A percentile compares a stretch with the other conserved stretches of the same genome.
These are phyloP conservation scores for Pentalonia nigronervosa DNA, from an alignment of 1,140 invertebrate genomes.

Conservation along the genomic window DNA sequence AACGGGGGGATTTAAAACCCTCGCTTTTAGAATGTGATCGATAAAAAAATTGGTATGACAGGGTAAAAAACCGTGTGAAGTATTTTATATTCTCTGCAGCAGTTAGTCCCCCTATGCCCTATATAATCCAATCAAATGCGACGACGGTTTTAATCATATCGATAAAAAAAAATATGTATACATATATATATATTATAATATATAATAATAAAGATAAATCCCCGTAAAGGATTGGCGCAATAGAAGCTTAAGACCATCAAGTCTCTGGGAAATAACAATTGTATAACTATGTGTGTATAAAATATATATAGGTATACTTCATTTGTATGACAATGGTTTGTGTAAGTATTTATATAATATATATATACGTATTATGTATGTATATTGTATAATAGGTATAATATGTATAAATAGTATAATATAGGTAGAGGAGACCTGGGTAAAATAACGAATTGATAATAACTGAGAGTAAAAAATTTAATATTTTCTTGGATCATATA, in stretches of 20 bases:
- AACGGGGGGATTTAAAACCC: background rate
- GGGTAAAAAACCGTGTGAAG: slow-evolving; percentile 40
- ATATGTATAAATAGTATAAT: background rate
- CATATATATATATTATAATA: background rate
- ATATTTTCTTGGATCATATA: too few relatives aligned
- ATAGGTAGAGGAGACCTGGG: too few relatives aligned
- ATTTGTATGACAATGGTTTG: background rate
- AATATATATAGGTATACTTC: background rate
- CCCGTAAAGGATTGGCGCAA: slow-evolving; percentile 20
- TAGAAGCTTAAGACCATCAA: slow-evolving; percentile 18
- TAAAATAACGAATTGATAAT: too few relatives aligned
- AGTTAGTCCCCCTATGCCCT: background rate
- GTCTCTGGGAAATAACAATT: slow-evolving; percentile 31
- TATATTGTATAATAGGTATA: too few relatives aligned
- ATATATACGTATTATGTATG: too few relatives aligned
- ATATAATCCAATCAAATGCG: slow-evolving; percentile 49
- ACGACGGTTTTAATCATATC: slow-evolving; percentile 46
- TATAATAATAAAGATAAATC: slow-evolving; percentile 38
- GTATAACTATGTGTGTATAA: background rate
- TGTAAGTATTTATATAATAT: background rate
- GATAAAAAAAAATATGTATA: slow-evolving; percentile 29
- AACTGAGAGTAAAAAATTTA: too few relatives aligned
- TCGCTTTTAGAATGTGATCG: background rate
- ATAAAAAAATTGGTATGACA: slow-evolving; percentile 31
- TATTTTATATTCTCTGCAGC: slow-evolving; percentile 34